Percentiles rank a stretch among this genome's conserved stretches.
Evolutionary conservation across 2,888 invertebrate species (phyloP).

Genomic region (Apamea crenata): DNA sequence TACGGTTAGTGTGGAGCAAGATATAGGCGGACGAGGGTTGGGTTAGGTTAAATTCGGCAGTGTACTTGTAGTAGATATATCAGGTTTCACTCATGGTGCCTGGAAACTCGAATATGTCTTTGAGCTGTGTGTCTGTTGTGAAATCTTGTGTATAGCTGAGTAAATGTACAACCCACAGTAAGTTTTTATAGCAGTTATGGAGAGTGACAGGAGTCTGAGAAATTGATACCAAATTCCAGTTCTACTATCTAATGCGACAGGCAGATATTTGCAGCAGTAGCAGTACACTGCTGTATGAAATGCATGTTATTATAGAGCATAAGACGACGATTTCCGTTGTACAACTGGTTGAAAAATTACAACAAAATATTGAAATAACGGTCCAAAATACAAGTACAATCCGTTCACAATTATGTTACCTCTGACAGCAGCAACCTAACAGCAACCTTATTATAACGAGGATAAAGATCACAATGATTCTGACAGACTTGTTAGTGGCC

Average conservation of each 20-base stretch:
- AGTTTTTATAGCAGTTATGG: neutral
- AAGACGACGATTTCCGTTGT: neutral
- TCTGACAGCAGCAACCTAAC: too few species aligned
- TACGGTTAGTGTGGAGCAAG: conserved; percentile 54
- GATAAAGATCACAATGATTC: too few species aligned
- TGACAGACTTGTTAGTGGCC: too few species aligned
- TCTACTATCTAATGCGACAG: neutral
- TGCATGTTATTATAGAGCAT: neutral
- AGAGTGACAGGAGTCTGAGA: neutral
- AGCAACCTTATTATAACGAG: too few species aligned
- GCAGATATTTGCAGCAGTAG: too few species aligned
- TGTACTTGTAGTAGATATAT: conserved; percentile 1
- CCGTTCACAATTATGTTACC: too few species aligned
- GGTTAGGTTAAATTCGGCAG: neutral
- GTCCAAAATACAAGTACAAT: neutral
- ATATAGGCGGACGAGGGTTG: conserved; percentile 31
- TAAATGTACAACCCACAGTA: neutral
- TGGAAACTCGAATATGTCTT: neutral
- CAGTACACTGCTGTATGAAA: neutral
- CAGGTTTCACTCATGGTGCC: neutral
- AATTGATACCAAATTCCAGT: neutral
- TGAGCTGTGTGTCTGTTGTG: neutral
- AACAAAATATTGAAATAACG: neutral
- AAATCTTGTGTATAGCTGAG: neutral
- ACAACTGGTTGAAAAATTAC: neutral